Evolutionary conservation across 2,888 invertebrate genomes (phyloP).

Genomic region (Drosophila birchii): DNA sequence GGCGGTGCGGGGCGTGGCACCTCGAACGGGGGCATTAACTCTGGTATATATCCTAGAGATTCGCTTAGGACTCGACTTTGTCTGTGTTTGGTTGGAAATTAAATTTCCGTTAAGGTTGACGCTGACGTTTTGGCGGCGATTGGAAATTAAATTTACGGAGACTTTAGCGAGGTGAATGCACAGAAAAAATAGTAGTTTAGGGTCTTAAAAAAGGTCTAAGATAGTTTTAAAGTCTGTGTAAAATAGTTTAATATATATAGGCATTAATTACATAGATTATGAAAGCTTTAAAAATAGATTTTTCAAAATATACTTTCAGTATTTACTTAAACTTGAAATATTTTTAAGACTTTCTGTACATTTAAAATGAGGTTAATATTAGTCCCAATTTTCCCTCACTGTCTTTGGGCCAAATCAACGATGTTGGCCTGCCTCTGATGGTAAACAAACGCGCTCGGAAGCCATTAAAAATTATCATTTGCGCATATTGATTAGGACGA

Average conservation of each 20-base stretch:
- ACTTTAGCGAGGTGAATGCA: conserved; percentile 52
- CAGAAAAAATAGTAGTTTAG: neutral
- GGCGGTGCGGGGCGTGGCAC: conserved; percentile 29
- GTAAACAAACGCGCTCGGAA: conserved; percentile 80
- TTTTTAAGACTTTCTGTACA: neutral
- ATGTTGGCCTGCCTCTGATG: conserved; percentile 61
- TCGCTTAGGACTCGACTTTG: neutral
- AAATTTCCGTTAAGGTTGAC: conserved; percentile 76
- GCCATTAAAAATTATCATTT: conserved; percentile 82
- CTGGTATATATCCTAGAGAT: conserved; percentile 6
- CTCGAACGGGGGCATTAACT: neutral
- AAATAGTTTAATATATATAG: neutral
- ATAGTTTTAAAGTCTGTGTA: neutral
- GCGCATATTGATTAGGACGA: conserved; percentile 75
- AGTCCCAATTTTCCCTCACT: conserved; percentile 11
- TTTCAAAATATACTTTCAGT: no score
- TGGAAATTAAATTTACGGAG: conserved; percentile 74
- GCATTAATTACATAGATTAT: neutral
- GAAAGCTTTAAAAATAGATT: neutral
- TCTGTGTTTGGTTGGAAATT: conserved; percentile 61
- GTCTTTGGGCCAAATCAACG: conserved; percentile 69
- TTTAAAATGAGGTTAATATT: neutral
- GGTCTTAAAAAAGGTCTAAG: neutral
- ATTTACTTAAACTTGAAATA: neutral
- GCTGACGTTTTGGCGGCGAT: conserved; percentile 44